Evolutionary conservation across 2,797 vertebrate species (phyloP).

Genomic region (Tangara arthus): DNA sequence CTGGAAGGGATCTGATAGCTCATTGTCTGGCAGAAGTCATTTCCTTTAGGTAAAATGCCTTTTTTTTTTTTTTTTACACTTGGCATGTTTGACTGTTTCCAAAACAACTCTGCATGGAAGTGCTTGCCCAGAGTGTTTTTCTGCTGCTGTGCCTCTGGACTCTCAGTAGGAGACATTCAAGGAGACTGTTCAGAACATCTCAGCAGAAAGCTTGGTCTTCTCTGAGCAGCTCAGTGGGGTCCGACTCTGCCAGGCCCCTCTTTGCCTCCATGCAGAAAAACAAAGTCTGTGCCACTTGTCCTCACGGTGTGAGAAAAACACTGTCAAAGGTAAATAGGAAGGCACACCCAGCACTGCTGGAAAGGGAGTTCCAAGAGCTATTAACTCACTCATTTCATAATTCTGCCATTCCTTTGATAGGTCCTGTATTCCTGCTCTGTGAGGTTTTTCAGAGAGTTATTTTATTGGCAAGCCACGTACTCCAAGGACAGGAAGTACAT

Average conservation of each 20-base stretch:
- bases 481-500: background rate
- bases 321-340: background rate
- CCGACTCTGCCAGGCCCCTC: background rate
- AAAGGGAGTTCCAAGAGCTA: background rate
- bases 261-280: accelerated
- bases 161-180: background rate
- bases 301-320: background rate
- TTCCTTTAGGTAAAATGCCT: conserved; percentile 57
- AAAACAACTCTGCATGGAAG: conserved; percentile 8
- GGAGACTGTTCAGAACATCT: background rate
- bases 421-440: background rate
- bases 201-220: accelerated
- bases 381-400: background rate
- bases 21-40: background rate
- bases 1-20: conserved; percentile 28
- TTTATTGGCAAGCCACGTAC: background rate
- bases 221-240: background rate
- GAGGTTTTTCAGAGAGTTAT: background rate
- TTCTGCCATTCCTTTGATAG: background rate
- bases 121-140: background rate
- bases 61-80: background rate
- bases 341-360: conserved; percentile 2
- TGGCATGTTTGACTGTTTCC: background rate
- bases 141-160: background rate
- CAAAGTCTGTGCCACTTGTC: background rate